These are phyloP conservation scores for Piprites chloris DNA, from an alignment of 2,113 vertebrate genomes.

Conservation along the genomic window DNA sequence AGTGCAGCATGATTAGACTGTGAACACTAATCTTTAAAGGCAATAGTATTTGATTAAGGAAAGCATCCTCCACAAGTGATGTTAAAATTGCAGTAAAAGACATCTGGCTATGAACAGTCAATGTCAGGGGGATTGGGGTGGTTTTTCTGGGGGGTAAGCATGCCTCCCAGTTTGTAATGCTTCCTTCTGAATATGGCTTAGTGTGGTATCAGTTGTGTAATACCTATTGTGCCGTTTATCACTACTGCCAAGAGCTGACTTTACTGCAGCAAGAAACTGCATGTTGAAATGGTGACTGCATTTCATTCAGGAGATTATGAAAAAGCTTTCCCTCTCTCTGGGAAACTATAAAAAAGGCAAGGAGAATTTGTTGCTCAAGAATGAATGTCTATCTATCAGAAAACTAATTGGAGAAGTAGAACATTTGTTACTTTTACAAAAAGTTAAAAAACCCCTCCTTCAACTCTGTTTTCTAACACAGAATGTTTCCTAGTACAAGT, in stretches of 20 bases:
- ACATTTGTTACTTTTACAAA: neutral
- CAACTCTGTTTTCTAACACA: neutral
- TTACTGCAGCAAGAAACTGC: slow-evolving; percentile 54
- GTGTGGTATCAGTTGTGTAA: neutral
- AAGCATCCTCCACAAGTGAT: slow-evolving; percentile 19
- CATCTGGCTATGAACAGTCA: neutral
- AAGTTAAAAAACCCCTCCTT: neutral
- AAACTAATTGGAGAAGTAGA: neutral
- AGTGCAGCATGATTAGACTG: slow-evolving; percentile 69
- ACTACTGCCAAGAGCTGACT: slow-evolving; percentile 29
- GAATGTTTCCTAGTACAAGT: neutral
- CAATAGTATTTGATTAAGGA: slow-evolving; percentile 58
- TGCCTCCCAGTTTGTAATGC: neutral
- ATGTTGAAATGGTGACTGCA: neutral
- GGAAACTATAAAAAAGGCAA: neutral
- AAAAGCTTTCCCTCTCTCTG: neutral
- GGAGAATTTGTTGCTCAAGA: neutral
- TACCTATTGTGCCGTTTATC: neutral
- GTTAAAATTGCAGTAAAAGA: neutral
- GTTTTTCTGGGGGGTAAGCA: fast-evolving
- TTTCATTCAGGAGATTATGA: slow-evolving; percentile 11
- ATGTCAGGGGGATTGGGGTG: neutral
- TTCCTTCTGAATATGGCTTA: neutral
- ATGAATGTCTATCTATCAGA: neutral
- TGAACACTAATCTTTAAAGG: slow-evolving; percentile 66